Evolutionary conservation across 2,113 vertebrate species (phyloP).

Genomic region (Pagrus major): DNA sequence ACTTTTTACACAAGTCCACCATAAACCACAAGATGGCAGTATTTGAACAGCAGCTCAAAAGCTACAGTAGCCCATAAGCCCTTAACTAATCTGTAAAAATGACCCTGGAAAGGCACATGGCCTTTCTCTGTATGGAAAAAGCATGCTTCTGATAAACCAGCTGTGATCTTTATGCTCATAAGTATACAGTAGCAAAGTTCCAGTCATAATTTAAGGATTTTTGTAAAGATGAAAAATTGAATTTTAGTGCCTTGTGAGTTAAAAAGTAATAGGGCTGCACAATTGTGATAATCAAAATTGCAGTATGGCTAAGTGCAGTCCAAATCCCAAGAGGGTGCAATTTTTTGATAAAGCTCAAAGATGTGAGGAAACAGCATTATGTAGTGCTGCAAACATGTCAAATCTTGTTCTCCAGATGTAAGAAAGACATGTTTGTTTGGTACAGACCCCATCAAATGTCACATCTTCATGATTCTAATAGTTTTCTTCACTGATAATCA

Average conservation of each 20-base stretch:
- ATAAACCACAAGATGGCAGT: conserved; percentile 71
- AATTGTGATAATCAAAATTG: no score
- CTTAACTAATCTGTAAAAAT: conserved; percentile 8
- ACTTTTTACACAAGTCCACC: neutral
- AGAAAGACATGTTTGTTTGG: no score
- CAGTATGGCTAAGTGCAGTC: no score
- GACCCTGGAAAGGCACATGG: neutral
- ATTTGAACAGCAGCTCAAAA: conserved; percentile 32
- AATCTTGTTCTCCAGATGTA: no score
- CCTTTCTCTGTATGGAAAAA: neutral
- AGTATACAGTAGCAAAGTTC: neutral
- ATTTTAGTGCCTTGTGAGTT: neutral
- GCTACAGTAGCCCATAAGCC: neutral
- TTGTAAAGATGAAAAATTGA: neutral
- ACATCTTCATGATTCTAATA: no score
- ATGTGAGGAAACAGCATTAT: no score
- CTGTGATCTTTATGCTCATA: neutral
- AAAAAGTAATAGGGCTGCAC: no score
- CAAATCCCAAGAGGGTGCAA: no score
- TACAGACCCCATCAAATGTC: no score
- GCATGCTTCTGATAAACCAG: neutral
- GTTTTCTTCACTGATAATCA: no score
- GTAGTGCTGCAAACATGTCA: no score
- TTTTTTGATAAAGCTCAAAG: no score
- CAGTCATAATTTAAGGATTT: neutral